Percentiles rank a stretch among this genome's conserved stretches.
These are phyloP conservation scores for Aphodius granarius DNA, from an alignment of 2,888 invertebrate species.

Conservation along the genomic window DNA sequence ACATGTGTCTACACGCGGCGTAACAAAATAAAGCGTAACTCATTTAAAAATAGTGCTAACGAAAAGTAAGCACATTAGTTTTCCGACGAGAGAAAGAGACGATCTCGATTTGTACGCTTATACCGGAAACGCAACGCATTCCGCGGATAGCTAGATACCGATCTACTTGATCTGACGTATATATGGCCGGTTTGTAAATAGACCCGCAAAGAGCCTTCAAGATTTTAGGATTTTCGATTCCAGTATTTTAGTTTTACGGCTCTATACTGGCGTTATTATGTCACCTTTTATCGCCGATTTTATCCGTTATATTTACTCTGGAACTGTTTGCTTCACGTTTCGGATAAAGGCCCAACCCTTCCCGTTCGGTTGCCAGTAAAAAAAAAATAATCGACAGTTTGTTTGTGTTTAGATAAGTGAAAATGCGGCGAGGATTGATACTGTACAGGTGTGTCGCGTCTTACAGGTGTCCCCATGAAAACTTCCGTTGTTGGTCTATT, in stretches of 20 bases:
- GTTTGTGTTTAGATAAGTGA: neutral
- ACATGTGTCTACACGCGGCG: neutral
- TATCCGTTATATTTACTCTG: neutral
- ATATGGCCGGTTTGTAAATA: neutral
- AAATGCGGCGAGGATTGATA: neutral
- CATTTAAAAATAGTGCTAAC: constrained; percentile 8
- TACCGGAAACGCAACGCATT: neutral
- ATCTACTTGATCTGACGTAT: neutral
- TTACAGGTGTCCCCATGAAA: neutral
- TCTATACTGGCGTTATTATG: neutral
- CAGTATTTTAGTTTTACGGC: neutral
- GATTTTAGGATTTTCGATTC: neutral
- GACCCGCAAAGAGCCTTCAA: neutral
- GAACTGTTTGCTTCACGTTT: neutral
- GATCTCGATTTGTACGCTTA: neutral
- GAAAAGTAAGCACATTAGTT: neutral
- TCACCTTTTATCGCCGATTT: neutral
- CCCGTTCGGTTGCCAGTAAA: neutral
- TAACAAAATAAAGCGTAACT: constrained; percentile 11
- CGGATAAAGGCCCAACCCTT: neutral
- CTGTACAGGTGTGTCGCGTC: neutral
- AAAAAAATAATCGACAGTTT: neutral
- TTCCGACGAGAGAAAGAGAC: neutral
- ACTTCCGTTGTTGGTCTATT: neutral
- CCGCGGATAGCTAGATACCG: neutral